Percentiles rank a stretch among this genome's conserved stretches.
Conservation (phyloP, 1,140 invertebrate genomes). For the Drosophila virilis region DNA sequence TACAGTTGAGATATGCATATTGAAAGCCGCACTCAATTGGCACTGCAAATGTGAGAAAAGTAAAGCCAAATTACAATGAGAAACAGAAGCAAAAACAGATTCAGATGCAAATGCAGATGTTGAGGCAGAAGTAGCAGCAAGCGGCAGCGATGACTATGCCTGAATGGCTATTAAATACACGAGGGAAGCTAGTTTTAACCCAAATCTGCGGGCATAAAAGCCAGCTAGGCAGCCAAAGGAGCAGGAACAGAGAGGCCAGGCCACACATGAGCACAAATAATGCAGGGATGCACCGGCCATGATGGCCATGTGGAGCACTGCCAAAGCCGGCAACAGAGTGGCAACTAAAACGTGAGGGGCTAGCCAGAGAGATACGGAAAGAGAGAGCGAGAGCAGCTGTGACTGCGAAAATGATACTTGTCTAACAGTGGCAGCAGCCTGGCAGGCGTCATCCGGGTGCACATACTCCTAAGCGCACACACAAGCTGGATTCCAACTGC, state of each 20-base stretch:
- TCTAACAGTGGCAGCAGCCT: conserved; percentile 62
- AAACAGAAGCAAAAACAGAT: conserved; percentile 15
- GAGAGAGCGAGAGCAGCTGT: conserved; percentile 11
- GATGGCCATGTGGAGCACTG: conserved; percentile 63
- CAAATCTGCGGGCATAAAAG: conserved; percentile 80
- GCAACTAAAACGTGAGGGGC: not conserved
- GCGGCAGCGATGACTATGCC: conserved; percentile 14
- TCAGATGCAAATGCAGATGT: conserved; percentile 36
- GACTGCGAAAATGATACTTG: conserved; percentile 53
- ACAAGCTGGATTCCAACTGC: conserved; percentile 10
- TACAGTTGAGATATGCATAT: conserved; percentile 25
- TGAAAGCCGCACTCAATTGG: conserved; percentile 40
- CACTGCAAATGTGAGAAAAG: conserved; percentile 19
- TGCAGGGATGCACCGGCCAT: conserved; percentile 55
- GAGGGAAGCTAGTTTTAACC: conserved; percentile 80
- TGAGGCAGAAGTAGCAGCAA: not conserved
- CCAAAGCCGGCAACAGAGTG: conserved; percentile 53
- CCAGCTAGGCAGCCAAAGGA: conserved; percentile 39
- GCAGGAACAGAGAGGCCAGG: conserved; percentile 25
- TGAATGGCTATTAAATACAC: conserved; percentile 78
- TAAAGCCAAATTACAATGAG: conserved; percentile 10
- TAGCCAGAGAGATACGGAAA: conserved; percentile 3
- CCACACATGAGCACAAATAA: conserved; percentile 75
- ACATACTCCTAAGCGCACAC: conserved; percentile 43
- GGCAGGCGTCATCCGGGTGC: conserved; percentile 60